Evolutionary conservation across 2,888 invertebrate species (phyloP), one percentile per base, ranked within the genome.

Genomic region (Sisyra nigra): DNA sequence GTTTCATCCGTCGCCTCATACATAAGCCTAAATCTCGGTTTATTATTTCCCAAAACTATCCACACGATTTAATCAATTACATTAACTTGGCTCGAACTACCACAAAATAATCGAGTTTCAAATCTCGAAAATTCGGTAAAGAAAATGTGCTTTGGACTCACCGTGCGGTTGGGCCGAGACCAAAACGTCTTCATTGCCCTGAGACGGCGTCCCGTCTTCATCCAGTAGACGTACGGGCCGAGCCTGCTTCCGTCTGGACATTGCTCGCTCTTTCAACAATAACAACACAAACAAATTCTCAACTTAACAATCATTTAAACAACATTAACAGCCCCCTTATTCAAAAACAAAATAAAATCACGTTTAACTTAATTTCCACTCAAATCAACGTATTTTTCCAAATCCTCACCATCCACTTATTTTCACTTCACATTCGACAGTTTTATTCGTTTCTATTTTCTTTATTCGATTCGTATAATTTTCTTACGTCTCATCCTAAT

Each of bases 191-290:
- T 51, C 48, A 45, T 47, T 45, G 45, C 50, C 48, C 47, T 49
- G 55, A 49, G 48, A 53, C 47, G 52, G 50, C 44, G 58, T 60
- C 50, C 62, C 65, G 49, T 68, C 69, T 49, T 66, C 63, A 56
- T 68, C 67, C 48, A 66, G 62, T 51, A 67, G 62, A 48, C 67
- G 60, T 51, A 65, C 66, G 49, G 69, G 69, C 50, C 68, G 60
- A 41, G 68, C 68, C 54, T 69, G 69, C 59, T 69, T 69, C 55
- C 69, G 59, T 47, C 69, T 63, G 51, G 69, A 69, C 68, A 69
- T 68, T 50, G 55, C 24, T 24, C 24, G 24, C 24, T 24, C 24
- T 24, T 24, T 24, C 24, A 24, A 24, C 24, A 24, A 24, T 24
- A 24, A 24, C 24, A 24, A 24, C 24, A 58, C 24, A 24, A 24